Conservation (phyloP, 2,113 vertebrate genomes). For the Chloropsis hardwickii region DNA sequence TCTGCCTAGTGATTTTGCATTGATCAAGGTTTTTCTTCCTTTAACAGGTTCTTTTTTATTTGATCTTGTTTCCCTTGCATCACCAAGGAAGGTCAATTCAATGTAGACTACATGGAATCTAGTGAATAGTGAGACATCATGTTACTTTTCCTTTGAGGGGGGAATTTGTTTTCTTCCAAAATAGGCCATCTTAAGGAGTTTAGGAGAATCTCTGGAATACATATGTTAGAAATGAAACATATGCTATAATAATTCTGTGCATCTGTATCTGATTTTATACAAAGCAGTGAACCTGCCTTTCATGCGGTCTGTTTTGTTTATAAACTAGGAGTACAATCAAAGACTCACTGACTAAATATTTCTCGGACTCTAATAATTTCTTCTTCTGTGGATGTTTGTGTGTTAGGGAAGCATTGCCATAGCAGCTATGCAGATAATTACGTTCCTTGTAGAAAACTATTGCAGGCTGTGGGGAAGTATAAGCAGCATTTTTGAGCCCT, state of each 20-base stretch:
- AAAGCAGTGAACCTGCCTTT: not conserved
- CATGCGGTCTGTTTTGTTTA: not conserved
- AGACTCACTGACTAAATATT: not conserved
- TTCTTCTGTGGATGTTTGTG: not conserved
- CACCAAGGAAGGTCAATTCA: not conserved
- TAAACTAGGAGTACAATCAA: not conserved
- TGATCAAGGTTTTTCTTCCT: not conserved
- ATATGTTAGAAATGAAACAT: not conserved
- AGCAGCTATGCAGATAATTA: not conserved
- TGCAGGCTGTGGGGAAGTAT: not conserved
- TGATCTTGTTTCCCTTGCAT: constrained; percentile 8
- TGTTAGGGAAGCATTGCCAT: not conserved
- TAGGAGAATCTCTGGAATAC: not conserved
- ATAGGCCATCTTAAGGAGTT: not conserved
- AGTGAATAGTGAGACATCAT: not conserved
- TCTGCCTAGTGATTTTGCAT: constrained; percentile 32
- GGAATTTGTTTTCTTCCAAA: not conserved
- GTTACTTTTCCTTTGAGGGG: not conserved
- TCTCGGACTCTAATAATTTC: not conserved
- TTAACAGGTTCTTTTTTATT: not conserved
- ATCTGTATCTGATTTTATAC: not conserved
- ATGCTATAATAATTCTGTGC: not conserved
- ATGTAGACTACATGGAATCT: not conserved
- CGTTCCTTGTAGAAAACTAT: not conserved
- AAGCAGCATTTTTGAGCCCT: not conserved